phyloP scores from a whole-genome alignment of 2,113 vertebrate species.

The Clarias macrocephalus region DNA sequence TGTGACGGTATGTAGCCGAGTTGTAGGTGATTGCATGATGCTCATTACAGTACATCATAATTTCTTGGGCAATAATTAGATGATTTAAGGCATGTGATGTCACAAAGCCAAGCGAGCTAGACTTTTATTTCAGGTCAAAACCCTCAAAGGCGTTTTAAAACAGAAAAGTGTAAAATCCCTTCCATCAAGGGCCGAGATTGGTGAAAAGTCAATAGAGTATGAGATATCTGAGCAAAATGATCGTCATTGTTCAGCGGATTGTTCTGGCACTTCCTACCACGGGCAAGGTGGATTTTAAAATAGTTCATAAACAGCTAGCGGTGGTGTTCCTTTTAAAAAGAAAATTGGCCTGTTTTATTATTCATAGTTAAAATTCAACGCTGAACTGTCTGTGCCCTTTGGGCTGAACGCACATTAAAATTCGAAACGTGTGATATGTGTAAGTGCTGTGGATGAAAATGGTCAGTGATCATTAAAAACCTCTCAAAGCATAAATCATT shows the following conservation, averaged over 20 bases:
- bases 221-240: background rate
- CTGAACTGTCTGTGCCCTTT: conserved; percentile 5
- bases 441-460: conserved; percentile 17
- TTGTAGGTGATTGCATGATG: too few relatives aligned
- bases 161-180: background rate
- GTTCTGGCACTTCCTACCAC: background rate
- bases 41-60: too few relatives aligned
- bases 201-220: background rate
- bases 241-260: background rate
- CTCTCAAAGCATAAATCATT: conserved; percentile 22
- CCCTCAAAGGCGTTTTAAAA: background rate
- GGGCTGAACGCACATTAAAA: background rate
- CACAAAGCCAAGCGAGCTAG: too few relatives aligned
- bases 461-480: conserved; percentile 15
- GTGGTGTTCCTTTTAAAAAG: background rate
- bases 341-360: background rate
- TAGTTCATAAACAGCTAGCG: background rate
- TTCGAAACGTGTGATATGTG: background rate
- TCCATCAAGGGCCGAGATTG: background rate
- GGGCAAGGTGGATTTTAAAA: background rate
- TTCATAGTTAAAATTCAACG: conserved; percentile 3
- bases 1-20: too few relatives aligned
- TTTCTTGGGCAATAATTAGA: too few relatives aligned
- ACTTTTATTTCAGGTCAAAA: too few relatives aligned
- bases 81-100: too few relatives aligned